Conservation (phyloP, 2,797 vertebrate genomes). For the Tamandua tetradactyla region DNA sequence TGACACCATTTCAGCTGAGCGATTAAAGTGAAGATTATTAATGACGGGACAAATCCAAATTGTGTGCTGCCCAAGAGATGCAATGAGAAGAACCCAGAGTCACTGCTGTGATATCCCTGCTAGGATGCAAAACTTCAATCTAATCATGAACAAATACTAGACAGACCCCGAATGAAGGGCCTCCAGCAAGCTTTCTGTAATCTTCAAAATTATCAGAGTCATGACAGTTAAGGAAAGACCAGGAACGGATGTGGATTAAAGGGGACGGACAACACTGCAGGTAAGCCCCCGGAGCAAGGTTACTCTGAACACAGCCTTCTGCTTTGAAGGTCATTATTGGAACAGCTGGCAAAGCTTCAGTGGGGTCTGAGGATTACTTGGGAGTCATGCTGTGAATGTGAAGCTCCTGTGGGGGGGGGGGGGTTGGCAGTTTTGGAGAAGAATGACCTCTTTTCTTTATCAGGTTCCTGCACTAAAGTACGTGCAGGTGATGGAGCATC, state of each 20-base stretch:
- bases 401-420: background rate
- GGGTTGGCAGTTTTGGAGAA: background rate
- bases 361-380: background rate
- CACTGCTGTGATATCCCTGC: background rate
- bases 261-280: background rate
- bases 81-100: background rate
- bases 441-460: background rate
- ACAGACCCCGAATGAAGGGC: background rate
- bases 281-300: too few species aligned
- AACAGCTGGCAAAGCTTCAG: background rate
- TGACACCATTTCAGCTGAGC: background rate
- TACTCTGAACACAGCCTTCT: background rate
- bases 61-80: fast-evolving
- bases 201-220: background rate
- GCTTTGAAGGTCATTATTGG: background rate
- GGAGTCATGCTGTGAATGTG: background rate
- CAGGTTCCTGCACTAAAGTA: background rate
- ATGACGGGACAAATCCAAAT: background rate
- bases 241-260: conserved; percentile 5
- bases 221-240: background rate
- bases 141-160: background rate
- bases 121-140: background rate
- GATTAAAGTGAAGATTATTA: background rate
- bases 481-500: background rate
- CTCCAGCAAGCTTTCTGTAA: background rate